Evolutionary conservation across 2,888 invertebrate genomes (phyloP), one percentile per base, ranked within the genome.

Genomic region (Entomobrya multifasciata): DNA sequence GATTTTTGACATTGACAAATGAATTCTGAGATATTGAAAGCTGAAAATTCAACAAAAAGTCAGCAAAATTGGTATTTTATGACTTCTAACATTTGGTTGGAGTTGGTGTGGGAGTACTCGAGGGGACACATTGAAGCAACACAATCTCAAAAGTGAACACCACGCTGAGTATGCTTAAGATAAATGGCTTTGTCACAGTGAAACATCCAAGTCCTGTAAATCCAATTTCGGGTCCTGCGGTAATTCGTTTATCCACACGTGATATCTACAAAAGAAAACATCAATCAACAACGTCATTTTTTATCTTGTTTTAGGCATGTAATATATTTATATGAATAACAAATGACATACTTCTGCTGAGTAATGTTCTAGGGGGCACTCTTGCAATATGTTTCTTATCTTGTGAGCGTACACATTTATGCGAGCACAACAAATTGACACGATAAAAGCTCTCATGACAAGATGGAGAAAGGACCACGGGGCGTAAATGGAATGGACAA

Each of bases 111-210:
- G 72, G n/a, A 1, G 6, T 30, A 0, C 72, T 8, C 8, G 57
- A 15, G 11, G 84, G 74, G 15, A 78, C 27, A 20, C 76, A 17
- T 27, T 89, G 89, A n/a, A 89, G 81, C 8, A 89, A 44, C 0
- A 89, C 87, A 55, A 89, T 87, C 62, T 89, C 87, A 76, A 89
- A 86, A n/a, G 89, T 89, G 36, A 89, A 84, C 3, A 89, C 52
- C 17, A 84, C 87, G 13, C 81, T 62, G 27, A 87, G 20, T 4
- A 89, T 82, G 15, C 65, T 79, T 0, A 89, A 55, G 6, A 89
- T 84, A 25, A 89, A 89, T 4, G 89, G 87, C 36, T 87, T 89
- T 15, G 83, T 89, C 4, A 89, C 77, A 0, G 60, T 44, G 30
- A 89, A 89, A 25, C 77, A 80, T 10, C 84, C 86, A 4, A 89